Evolutionary conservation across 92 coral and sea anemone species (phyloP).

Genomic region (Epizoanthus fatuus): DNA sequence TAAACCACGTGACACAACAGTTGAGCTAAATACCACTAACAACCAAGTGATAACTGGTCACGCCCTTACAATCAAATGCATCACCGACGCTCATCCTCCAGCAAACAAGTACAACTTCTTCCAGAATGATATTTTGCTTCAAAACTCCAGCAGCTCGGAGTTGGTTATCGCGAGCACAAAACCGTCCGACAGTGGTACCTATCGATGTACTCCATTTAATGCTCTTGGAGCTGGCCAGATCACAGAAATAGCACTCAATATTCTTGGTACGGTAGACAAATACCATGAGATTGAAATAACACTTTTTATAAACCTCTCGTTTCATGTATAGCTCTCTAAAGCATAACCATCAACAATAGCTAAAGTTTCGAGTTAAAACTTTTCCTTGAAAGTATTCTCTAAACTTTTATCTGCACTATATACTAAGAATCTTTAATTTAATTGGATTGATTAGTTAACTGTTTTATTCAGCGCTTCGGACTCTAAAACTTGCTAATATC

Average conservation of each 20-base stretch:
- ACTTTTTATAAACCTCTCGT: too few relatives aligned
- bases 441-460: too few relatives aligned
- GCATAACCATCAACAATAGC: too few relatives aligned
- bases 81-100: conserved; percentile 23
- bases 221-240: conserved; percentile 30
- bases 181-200: not conserved
- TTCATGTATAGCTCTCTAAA: too few relatives aligned
- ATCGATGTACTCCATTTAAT: conserved; percentile 7
- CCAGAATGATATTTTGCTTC: not conserved
- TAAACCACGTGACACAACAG: conserved; percentile 31
- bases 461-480: too few relatives aligned
- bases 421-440: too few relatives aligned
- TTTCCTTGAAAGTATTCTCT: too few relatives aligned
- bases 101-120: conserved; percentile 1
- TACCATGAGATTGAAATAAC: too few relatives aligned
- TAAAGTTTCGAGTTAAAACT: too few relatives aligned
- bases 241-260: conserved; percentile 1
- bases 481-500: too few relatives aligned
- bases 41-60: conserved; percentile 3
- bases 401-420: too few relatives aligned
- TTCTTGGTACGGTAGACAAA: not conserved
- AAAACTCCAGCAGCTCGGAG: conserved; percentile 26
- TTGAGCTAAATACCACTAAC: not conserved
- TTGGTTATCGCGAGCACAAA: not conserved
- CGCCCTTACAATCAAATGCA: not conserved